Evolutionary conservation across 2,888 invertebrate species (phyloP).

Genomic region (Aelia acuminata): DNA sequence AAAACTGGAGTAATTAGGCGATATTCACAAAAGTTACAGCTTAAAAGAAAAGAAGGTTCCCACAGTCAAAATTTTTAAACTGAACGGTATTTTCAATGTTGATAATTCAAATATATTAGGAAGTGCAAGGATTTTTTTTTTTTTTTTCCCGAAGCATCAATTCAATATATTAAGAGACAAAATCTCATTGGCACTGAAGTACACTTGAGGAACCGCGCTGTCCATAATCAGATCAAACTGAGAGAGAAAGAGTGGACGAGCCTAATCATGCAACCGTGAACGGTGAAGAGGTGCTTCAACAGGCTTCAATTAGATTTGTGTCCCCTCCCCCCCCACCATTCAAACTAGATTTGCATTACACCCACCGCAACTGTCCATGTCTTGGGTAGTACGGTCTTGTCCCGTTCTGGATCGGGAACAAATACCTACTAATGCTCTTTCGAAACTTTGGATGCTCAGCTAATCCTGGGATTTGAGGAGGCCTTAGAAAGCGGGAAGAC

Average conservation of each 20-base stretch:
- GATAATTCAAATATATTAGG: no score
- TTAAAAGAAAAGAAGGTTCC: no score
- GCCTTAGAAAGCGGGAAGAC: not conserved
- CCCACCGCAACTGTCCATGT: slow-evolving; percentile 15
- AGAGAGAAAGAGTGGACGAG: not conserved
- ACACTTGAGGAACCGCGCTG: not conserved
- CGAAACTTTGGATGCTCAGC: slow-evolving; percentile 23
- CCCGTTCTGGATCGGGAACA: slow-evolving; percentile 5
- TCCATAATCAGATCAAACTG: slow-evolving; percentile 23
- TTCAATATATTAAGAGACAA: not conserved
- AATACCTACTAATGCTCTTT: slow-evolving; percentile 43
- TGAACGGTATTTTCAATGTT: no score
- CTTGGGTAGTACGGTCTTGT: not conserved
- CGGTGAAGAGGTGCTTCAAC: not conserved
- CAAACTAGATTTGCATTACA: slow-evolving; percentile 47
- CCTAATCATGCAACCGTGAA: slow-evolving; percentile 28
- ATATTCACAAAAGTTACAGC: no score
- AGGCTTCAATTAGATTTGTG: slow-evolving; percentile 30
- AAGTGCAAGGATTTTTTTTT: no score
- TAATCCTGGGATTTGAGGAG: slow-evolving; percentile 12
- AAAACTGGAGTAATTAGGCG: no score
- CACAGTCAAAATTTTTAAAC: no score
- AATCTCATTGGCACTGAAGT: not conserved
- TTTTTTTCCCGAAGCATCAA: not conserved
- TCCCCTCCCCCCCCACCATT: not conserved